Evolutionary conservation across 2,888 invertebrate genomes (phyloP).

Genomic region (Drosophila setosimentum): DNA sequence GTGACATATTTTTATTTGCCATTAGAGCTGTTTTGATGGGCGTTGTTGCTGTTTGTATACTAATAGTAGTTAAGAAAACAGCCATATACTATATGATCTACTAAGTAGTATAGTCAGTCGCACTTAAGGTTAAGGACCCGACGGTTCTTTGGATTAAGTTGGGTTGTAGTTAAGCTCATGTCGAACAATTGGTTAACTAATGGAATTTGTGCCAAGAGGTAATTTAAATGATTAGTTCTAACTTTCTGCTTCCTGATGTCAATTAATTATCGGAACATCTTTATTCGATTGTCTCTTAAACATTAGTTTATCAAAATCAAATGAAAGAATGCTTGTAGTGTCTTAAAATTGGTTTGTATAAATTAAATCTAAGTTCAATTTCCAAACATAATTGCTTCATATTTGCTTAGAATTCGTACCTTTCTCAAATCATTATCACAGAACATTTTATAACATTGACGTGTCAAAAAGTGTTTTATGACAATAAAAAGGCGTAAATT

Average conservation of each 20-base stretch:
- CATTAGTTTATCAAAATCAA: background rate
- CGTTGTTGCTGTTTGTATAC: background rate
- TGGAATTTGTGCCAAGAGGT: constrained; percentile 1
- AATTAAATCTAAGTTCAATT: background rate
- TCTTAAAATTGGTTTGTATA: background rate
- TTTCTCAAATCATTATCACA: background rate
- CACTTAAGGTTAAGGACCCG: constrained; percentile 70
- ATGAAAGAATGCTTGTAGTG: no score
- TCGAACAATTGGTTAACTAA: background rate
- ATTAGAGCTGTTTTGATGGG: constrained; percentile 18
- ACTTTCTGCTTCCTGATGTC: background rate
- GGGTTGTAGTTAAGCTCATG: constrained; percentile 1
- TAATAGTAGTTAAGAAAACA: constrained; percentile 1
- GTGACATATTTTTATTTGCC: constrained; percentile 63
- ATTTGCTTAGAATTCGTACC: constrained; percentile 1
- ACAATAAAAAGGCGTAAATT: constrained; percentile 7
- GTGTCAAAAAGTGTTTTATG: constrained; percentile 9
- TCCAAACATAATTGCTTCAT: background rate
- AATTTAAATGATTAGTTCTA: constrained; percentile 15
- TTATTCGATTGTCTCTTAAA: background rate
- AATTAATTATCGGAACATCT: background rate
- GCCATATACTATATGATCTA: constrained; percentile 3
- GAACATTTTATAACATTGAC: constrained; percentile 1
- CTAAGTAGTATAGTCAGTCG: constrained; percentile 14
- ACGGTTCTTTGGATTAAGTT: constrained; percentile 19